A percentile compares a stretch with the other conserved stretches of the same genome.
These are phyloP conservation scores for Metalampra italica DNA, from an alignment of 2,888 invertebrate species.

Conservation along the genomic window DNA sequence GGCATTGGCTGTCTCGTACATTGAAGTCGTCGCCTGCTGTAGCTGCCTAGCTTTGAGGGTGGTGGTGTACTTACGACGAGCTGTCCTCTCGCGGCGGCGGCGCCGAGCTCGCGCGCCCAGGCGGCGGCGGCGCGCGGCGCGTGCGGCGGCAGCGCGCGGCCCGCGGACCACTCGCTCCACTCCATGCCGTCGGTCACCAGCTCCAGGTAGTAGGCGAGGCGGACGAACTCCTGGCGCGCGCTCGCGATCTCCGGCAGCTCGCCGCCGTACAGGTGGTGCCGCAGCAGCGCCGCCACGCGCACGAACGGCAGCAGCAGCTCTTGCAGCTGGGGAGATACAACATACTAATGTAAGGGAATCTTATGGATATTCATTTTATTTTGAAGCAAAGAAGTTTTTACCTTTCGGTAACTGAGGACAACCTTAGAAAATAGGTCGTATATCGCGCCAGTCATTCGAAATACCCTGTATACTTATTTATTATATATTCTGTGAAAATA, in stretches of 20 bases:
- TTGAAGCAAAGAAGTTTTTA: too few species aligned
- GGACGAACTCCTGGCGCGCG: conserved; percentile 85
- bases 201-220: conserved; percentile 87
- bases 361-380: too few species aligned
- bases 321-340: conserved; percentile 80
- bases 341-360: too few species aligned
- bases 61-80: conserved; percentile 41
- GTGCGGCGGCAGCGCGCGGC: conserved; percentile 23
- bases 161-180: conserved; percentile 11
- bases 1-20: too few species aligned
- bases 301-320: conserved; percentile 90
- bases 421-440: too few species aligned
- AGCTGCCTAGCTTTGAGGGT: too few species aligned
- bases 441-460: too few species aligned
- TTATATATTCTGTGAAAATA: too few species aligned
- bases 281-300: conserved; percentile 88
- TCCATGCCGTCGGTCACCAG: conserved; percentile 16
- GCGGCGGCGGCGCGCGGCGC: conserved; percentile 27
- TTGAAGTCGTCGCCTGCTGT: too few species aligned
- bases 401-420: too few species aligned
- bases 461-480: too few species aligned
- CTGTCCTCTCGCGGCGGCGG: conserved; percentile 50
- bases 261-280: conserved; percentile 89
- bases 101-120: conserved; percentile 51
- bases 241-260: conserved; percentile 83